Percentiles rank a stretch among this genome's conserved stretches.
Conservation (phyloP, 1,140 invertebrate species). For the Trichogramma pretiosum region DNA sequence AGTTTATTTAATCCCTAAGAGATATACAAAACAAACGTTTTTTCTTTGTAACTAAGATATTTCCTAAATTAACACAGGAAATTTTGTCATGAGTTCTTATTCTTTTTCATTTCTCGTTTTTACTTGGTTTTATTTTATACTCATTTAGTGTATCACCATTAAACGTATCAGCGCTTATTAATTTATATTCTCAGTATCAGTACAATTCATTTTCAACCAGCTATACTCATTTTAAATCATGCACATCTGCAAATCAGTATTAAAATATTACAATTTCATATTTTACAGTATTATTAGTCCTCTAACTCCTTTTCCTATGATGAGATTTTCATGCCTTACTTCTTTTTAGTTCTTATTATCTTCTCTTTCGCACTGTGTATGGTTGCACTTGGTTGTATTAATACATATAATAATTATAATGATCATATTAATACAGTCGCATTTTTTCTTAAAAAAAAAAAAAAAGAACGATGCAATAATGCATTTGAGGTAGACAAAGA, state of each 20-base stretch:
- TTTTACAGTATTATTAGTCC: constrained; percentile 44
- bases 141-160: constrained; percentile 33
- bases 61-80: constrained; percentile 45
- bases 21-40: constrained; percentile 48
- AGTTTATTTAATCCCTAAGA: constrained; percentile 46
- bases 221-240: constrained; percentile 42
- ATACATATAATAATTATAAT: too few relatives aligned
- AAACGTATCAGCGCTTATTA: constrained; percentile 33
- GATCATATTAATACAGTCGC: constrained; percentile 25
- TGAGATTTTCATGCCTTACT: constrained; percentile 25
- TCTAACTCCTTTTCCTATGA: constrained; percentile 35
- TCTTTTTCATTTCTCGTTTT: constrained; percentile 20
- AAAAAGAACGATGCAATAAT: too few relatives aligned
- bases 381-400: constrained; percentile 12
- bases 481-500: constrained; percentile 34
- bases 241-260: constrained; percentile 47
- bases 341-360: constrained; percentile 13
- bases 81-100: constrained; percentile 36
- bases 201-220: constrained; percentile 41
- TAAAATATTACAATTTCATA: constrained; percentile 48
- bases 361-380: constrained; percentile 14
- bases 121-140: constrained; percentile 24
- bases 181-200: constrained; percentile 30
- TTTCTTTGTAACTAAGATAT: constrained; percentile 38
- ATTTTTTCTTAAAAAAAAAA: constrained; percentile 31